Conservation (phyloP, 2,113 vertebrate genomes). For the Piprites chloris region DNA sequence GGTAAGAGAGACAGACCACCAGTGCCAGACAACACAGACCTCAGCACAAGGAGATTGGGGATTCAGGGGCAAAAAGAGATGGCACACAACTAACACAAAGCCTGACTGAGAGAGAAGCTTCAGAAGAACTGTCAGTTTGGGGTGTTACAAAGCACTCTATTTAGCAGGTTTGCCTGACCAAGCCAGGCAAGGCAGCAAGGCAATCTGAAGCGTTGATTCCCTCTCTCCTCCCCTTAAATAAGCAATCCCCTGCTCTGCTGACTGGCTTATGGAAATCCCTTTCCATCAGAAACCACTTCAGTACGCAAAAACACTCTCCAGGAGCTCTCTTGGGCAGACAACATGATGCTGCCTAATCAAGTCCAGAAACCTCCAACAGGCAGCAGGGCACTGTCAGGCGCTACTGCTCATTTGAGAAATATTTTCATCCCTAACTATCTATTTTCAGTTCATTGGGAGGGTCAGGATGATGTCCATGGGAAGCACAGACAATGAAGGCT, state of each 20-base stretch:
- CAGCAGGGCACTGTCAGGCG: not conserved
- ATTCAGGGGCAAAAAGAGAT: not conserved
- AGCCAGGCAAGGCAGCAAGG: not conserved
- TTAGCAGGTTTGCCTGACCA: not conserved
- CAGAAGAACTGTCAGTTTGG: not conserved
- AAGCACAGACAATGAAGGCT: not conserved
- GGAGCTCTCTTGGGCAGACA: not conserved
- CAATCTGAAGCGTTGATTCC: not conserved
- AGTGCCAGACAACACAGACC: not conserved
- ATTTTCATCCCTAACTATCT: not conserved
- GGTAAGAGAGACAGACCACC: not conserved
- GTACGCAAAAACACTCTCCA: not conserved
- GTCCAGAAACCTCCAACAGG: not conserved
- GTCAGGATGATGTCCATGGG: not conserved
- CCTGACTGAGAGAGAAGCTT: not conserved
- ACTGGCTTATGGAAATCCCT: not conserved
- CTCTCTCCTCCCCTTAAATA: not conserved
- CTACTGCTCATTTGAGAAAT: not conserved
- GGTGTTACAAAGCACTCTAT: not conserved
- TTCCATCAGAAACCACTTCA: not conserved
- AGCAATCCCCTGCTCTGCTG: not conserved
- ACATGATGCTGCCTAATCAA: accelerated
- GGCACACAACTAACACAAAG: not conserved
- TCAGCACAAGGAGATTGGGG: not conserved
- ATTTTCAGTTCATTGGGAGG: not conserved